phyloP scores from a whole-genome alignment of 92 coral and sea anemone species.

The Zoanthus sansibaricus region DNA sequence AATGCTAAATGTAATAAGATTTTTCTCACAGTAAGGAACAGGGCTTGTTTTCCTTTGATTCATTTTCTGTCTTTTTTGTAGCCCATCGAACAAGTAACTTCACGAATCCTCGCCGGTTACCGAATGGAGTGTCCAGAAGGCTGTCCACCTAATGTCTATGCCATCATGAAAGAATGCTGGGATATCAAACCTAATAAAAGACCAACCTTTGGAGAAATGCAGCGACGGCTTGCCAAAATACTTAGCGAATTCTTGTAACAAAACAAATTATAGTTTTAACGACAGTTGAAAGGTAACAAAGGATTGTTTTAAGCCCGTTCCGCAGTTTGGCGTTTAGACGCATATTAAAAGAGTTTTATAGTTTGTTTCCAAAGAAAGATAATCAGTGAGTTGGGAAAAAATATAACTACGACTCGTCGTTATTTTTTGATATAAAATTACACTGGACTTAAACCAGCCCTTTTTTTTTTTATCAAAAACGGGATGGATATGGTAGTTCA shows the following conservation, averaged over 20 bases:
- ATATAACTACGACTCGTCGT: background rate
- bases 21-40: too few relatives aligned
- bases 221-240: slow-evolving; percentile 55
- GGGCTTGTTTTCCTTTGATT: background rate
- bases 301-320: background rate
- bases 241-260: slow-evolving; percentile 58
- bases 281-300: background rate
- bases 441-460: background rate
- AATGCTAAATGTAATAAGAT: too few relatives aligned
- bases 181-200: slow-evolving; percentile 67
- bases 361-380: background rate
- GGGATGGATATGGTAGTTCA: too few relatives aligned
- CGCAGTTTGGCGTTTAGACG: background rate
- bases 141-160: slow-evolving; percentile 76
- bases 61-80: slow-evolving; percentile 34
- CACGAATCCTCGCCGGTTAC: slow-evolving; percentile 82
- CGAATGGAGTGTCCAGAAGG: slow-evolving; percentile 97
- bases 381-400: background rate
- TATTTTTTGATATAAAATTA: background rate
- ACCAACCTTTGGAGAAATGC: slow-evolving; percentile 85
- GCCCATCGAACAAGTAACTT: slow-evolving; percentile 86
- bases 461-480: too few relatives aligned
- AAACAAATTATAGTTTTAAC: background rate
- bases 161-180: slow-evolving; percentile 90
- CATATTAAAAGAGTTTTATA: background rate